Conservation (phyloP, 2,113 vertebrate species). For the Glareola pratincola region DNA sequence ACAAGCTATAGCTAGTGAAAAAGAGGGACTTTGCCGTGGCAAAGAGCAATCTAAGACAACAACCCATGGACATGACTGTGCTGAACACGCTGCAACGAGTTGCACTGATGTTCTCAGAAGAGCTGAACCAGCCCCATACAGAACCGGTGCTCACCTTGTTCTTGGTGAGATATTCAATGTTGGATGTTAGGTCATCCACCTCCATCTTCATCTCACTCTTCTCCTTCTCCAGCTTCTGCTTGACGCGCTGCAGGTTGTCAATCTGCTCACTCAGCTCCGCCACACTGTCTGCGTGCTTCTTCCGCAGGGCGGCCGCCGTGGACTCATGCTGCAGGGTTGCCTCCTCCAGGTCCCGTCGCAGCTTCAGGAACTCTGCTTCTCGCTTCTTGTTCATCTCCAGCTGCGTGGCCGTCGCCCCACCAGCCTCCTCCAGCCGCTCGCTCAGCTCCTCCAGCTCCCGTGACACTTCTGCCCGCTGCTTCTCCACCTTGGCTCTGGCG, state of each 20-base stretch:
- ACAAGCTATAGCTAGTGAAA: background rate
- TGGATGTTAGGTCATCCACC: constrained; percentile 85
- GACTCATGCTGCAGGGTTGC: constrained; percentile 86
- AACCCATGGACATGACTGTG: accelerated
- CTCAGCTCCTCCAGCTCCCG: constrained; percentile 92
- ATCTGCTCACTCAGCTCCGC: constrained; percentile 89
- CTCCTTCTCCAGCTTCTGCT: constrained; percentile 94
- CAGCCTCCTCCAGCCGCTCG: constrained; percentile 88
- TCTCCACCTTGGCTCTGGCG: constrained; percentile 85
- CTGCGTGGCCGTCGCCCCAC: constrained; percentile 81
- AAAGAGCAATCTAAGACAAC: background rate
- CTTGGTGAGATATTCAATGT: constrained; percentile 85
- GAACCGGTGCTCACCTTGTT: constrained; percentile 76
- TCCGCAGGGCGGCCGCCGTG: constrained; percentile 76
- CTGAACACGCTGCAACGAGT: background rate
- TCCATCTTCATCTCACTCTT: constrained; percentile 91
- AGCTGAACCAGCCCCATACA: accelerated
- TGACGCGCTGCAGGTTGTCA: constrained; percentile 87
- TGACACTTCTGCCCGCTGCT: constrained; percentile 85
- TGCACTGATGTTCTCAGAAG: background rate
- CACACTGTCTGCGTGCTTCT: constrained; percentile 84
- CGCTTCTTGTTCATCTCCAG: constrained; percentile 89
- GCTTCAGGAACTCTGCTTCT: constrained; percentile 83
- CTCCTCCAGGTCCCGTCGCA: constrained; percentile 90
- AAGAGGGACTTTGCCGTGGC: background rate